A percentile compares a stretch with the other conserved stretches of the same genome.
Conservation (phyloP, 2,113 vertebrate species). For the Hyaena hyaena region DNA sequence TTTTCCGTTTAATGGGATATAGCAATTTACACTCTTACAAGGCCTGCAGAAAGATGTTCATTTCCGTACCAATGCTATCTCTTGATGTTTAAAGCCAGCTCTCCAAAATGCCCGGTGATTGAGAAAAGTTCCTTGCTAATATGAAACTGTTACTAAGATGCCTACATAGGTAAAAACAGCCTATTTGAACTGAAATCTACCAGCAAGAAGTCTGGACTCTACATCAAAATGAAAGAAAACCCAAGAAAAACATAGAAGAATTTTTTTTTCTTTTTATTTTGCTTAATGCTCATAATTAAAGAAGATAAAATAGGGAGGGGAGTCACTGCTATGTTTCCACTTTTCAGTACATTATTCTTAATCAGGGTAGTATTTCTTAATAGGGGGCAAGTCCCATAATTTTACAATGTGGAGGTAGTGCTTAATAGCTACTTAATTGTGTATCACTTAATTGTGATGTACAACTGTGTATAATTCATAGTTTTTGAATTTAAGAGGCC, state of each 20-base stretch:
- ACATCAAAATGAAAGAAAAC: neutral
- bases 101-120: neutral
- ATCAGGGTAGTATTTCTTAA: neutral
- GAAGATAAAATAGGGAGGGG: neutral
- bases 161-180: neutral
- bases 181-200: neutral
- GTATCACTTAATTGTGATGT: neutral
- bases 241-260: neutral
- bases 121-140: neutral
- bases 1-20: neutral
- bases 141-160: neutral
- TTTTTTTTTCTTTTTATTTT: neutral
- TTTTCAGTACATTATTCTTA: conserved; percentile 5
- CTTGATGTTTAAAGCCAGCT: neutral
- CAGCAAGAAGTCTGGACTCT: neutral
- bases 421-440: neutral
- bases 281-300: conserved; percentile 39
- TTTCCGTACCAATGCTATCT: neutral
- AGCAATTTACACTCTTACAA: neutral
- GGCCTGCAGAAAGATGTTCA: neutral
- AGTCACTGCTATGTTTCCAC: neutral
- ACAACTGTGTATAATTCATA: neutral
- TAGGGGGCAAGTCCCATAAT: neutral
- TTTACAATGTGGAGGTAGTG: neutral
- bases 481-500: neutral